Base-by-base conservation (phyloP, 2,113 vertebrate species). In the Phyllostomus discolor region DNA sequence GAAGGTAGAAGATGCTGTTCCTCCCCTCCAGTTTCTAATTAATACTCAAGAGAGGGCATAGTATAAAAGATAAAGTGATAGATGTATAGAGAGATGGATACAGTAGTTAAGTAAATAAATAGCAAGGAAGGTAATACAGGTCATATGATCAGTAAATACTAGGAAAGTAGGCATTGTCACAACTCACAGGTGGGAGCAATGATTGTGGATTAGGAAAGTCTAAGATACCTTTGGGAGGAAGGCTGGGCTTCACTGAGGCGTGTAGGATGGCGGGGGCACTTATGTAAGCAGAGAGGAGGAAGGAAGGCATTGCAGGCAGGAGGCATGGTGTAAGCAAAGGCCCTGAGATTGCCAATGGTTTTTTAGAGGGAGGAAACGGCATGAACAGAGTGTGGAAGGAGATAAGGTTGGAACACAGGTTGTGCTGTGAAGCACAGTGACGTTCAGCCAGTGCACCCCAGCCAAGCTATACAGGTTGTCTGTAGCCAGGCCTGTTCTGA, bases 321-420 rank as follows among this genome's bases (percentile, higher is more conserved):
- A 85, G 80, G 73, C 91, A 54, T 79, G 73, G 94, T 76, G 62
- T 54, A 95, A 93, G 67, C 54, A 48, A 82, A 96, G 76, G 33
- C 88, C 81, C 88, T 83, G 91, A 92, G 88, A 95, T 59, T 92
- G 85, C 85, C 88, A 64, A 66, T 94, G 88, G 14, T 54, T 66
- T 64, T 66, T 7, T 38, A 43, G 62, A 48, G 64, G 62, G 64
- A 62, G 88, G 94, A 96, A 95, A 57, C 7, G 1, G 41, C 87
- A 33, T 69, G 64, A 89, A 75, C 19, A 64, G 87, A 54, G 88
- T 4, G 1, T 19, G 2, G 67, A 22, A 79, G 69, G 87, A 91
- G 85, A 93, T 91, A 73, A 96, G 38, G 73, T 33, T 94, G 86
- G 85, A 92, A 95, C 54, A 76, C 31, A 78, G 73, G 35, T 64